phyloP scores from a whole-genome alignment of 2,113 vertebrate genomes.

The Heteronetta atricapilla region DNA sequence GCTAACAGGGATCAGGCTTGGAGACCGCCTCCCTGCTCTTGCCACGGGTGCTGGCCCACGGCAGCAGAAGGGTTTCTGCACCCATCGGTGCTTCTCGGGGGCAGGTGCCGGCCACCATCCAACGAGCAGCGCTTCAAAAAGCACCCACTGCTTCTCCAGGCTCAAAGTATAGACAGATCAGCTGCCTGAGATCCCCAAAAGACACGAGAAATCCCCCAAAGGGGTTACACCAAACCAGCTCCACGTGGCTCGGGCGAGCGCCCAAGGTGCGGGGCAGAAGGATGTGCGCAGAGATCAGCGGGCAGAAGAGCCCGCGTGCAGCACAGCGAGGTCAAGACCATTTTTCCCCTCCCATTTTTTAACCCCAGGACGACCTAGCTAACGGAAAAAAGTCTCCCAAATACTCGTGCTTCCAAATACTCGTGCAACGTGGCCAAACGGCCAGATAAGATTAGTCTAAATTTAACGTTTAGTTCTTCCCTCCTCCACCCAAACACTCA shows the following conservation, averaged over 20 bases:
- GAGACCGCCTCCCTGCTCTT: background rate
- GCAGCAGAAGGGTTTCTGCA: background rate
- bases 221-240: no score
- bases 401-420: background rate
- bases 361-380: background rate
- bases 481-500: background rate
- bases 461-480: background rate
- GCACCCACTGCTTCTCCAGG: no score
- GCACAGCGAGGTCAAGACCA: background rate
- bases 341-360: background rate
- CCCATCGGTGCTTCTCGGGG: background rate
- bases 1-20: background rate
- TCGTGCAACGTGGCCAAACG: background rate
- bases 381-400: background rate
- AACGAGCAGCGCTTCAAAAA: background rate
- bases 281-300: background rate
- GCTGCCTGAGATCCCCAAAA: no score
- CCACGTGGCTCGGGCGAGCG: background rate
- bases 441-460: background rate
- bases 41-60: background rate
- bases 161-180: no score
- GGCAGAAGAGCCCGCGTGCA: fast-evolving
- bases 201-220: no score
- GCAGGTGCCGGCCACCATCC: background rate
- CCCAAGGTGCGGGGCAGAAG: background rate